Conservation (phyloP, 2,113 vertebrate genomes). For the Tamias sibiricus region DNA sequence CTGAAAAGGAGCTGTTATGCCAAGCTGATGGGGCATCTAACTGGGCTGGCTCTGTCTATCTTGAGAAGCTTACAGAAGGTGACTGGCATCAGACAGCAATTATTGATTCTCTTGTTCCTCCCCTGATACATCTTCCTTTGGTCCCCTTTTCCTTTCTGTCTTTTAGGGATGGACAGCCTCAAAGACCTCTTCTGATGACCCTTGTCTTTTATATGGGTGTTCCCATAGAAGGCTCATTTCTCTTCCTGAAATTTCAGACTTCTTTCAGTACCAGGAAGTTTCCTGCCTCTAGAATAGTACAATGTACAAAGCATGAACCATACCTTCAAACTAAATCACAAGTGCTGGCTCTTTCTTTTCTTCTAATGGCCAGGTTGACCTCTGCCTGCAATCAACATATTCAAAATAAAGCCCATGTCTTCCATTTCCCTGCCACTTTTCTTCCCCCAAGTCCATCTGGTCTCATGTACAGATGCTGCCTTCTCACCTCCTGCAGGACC, state of each 20-base stretch:
- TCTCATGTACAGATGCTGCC: accelerated
- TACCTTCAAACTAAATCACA: accelerated
- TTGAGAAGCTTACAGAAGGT: accelerated
- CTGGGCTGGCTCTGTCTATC: not conserved
- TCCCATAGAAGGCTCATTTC: not conserved
- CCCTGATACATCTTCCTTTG: no score
- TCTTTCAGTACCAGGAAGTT: not conserved
- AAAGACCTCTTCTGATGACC: not conserved
- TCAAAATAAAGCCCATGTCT: not conserved
- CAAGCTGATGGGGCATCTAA: no score
- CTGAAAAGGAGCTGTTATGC: not conserved
- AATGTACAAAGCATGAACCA: no score
- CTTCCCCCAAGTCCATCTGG: accelerated
- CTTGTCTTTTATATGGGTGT: not conserved
- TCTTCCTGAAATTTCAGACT: not conserved
- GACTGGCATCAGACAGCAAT: accelerated
- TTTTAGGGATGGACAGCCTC: not conserved
- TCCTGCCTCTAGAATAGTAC: not conserved
- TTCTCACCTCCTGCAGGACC: not conserved
- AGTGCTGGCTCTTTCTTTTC: accelerated
- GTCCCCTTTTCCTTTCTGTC: not conserved
- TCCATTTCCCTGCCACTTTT: not conserved
- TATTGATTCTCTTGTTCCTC: not conserved
- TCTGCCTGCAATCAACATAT: not conserved
- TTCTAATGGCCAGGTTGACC: not conserved